Percentiles rank a stretch among this genome's conserved stretches.
Evolutionary conservation across 1,140 invertebrate species (phyloP).

Genomic region (Drosophila elegans): DNA sequence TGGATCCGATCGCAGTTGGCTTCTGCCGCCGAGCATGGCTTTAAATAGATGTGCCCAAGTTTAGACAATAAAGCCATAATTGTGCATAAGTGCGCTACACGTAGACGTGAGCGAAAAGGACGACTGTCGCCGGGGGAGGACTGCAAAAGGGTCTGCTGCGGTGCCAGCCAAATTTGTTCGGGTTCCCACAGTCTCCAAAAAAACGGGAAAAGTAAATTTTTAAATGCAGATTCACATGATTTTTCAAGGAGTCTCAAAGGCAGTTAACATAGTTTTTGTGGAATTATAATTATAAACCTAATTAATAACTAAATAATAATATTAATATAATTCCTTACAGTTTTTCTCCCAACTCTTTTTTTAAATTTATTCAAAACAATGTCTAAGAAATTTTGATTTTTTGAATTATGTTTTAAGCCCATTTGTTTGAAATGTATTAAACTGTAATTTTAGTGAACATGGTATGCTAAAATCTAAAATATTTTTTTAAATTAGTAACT

Average conservation of each 20-base stretch:
- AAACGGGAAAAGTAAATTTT: not conserved
- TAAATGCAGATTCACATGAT: not conserved
- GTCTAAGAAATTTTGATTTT: no score
- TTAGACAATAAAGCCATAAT: constrained; percentile 83
- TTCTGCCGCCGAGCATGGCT: constrained; percentile 55
- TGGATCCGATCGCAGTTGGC: constrained; percentile 19
- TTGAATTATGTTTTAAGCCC: no score
- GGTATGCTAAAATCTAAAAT: not conserved
- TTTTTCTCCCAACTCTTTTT: not conserved
- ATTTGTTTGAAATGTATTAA: no score
- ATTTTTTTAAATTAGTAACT: no score
- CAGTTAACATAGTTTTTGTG: not conserved
- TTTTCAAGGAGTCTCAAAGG: not conserved
- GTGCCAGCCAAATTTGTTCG: constrained; percentile 28
- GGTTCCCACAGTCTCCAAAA: constrained; percentile 37
- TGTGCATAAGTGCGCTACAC: constrained; percentile 76
- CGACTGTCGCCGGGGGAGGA: constrained; percentile 11
- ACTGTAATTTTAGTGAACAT: no score
- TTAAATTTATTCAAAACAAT: no score
- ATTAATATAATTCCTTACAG: no score
- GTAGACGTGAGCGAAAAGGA: constrained; percentile 35
- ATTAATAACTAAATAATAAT: no score
- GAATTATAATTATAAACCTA: no score
- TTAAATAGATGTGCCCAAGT: constrained; percentile 83
- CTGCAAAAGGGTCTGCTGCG: not conserved